Evolutionary conservation across 2,888 invertebrate genomes (phyloP).

Genomic region (Ichneumon xanthorius): DNA sequence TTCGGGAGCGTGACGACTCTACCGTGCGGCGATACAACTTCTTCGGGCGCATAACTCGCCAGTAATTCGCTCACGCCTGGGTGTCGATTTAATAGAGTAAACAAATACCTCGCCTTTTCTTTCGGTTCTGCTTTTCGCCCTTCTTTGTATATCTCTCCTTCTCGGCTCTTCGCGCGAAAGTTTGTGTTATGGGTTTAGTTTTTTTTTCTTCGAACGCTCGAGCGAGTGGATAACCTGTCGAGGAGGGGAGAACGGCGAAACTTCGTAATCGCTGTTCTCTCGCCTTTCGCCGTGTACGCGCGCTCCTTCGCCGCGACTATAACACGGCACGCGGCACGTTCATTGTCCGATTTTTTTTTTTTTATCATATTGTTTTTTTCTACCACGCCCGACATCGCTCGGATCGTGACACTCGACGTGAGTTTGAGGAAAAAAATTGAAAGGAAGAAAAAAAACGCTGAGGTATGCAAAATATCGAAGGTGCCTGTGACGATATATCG

Average conservation of each 20-base stretch:
- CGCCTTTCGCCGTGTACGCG: conserved; percentile 38
- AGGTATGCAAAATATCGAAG: conserved; percentile 47
- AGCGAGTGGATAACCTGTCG: conserved; percentile 22
- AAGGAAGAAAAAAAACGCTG: conserved; percentile 46
- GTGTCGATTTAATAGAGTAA: background rate
- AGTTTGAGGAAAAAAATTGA: conserved; percentile 25
- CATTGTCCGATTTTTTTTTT: conserved; percentile 60
- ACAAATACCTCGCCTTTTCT: conserved; percentile 6
- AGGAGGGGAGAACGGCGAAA: background rate
- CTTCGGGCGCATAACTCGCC: conserved; percentile 4
- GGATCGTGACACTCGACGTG: conserved; percentile 51
- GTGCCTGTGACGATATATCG: conserved; percentile 5
- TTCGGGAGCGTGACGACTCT: conserved; percentile 59
- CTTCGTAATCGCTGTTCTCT: conserved; percentile 45
- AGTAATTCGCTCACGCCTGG: conserved; percentile 18
- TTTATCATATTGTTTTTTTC: conserved; percentile 18
- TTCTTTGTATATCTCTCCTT: background rate
- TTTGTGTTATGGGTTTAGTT: conserved; percentile 55
- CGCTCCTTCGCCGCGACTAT: conserved; percentile 46
- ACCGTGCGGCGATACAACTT: conserved; percentile 22
- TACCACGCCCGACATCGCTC: conserved; percentile 45
- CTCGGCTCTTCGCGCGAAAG: conserved; percentile 43
- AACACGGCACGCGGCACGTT: conserved; percentile 48
- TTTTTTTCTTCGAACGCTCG: background rate
- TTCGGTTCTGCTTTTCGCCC: background rate